phyloP scores from a whole-genome alignment of 2,888 invertebrate species.

The Gymnocheta viridis region DNA sequence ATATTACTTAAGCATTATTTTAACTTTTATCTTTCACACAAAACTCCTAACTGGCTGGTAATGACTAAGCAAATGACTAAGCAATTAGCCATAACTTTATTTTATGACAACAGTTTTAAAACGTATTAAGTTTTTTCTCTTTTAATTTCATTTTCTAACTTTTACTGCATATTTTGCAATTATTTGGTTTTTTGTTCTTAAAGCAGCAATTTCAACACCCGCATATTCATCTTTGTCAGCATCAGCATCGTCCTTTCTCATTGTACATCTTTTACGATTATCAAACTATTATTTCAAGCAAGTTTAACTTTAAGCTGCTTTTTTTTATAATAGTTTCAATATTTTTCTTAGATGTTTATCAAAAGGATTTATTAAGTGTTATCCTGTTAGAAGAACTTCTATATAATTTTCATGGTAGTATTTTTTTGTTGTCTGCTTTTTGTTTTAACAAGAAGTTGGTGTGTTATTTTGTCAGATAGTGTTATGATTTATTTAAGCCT shows the following conservation, averaged over 20 bases:
- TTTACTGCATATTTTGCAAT: neutral
- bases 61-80: slow-evolving; percentile 66
- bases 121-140: slow-evolving; percentile 22
- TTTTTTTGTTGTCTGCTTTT: slow-evolving; percentile 12
- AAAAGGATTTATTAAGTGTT: slow-evolving; percentile 69
- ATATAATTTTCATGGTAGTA: slow-evolving; percentile 3
- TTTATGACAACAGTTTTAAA: slow-evolving; percentile 60
- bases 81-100: slow-evolving; percentile 63
- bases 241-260: neutral
- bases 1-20: slow-evolving; percentile 30
- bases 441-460: slow-evolving; percentile 10
- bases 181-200: neutral
- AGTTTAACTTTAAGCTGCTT: slow-evolving; percentile 18
- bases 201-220: neutral
- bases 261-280: neutral
- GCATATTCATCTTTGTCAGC: neutral
- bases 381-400: slow-evolving; percentile 57
- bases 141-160: neutral
- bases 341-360: slow-evolving; percentile 66
- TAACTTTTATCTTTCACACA: slow-evolving; percentile 46
- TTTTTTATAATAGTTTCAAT: slow-evolving; percentile 59
- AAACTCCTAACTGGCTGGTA: slow-evolving; percentile 40
- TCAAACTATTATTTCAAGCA: slow-evolving; percentile 34
- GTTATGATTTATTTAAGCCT: slow-evolving; percentile 54
- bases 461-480: slow-evolving; percentile 19